These are phyloP conservation scores for Eleginops maclovinus DNA, from an alignment of 2,113 vertebrate species.

Conservation along the genomic window DNA sequence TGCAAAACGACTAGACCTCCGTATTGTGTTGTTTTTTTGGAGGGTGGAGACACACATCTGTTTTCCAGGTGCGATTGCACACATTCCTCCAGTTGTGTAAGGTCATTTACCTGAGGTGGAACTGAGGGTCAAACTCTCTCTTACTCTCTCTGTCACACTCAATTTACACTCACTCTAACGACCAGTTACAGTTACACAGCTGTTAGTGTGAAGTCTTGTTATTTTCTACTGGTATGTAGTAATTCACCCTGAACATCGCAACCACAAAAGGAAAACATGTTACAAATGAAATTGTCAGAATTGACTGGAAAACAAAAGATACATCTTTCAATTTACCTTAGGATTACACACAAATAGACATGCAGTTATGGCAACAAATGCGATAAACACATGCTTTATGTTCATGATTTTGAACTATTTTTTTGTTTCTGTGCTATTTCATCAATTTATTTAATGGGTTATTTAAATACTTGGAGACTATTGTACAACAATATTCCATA, in stretches of 20 bases:
- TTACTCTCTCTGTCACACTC: slow-evolving; percentile 13
- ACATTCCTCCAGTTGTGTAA: slow-evolving; percentile 30
- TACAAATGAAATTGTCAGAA: neutral
- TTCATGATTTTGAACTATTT: neutral
- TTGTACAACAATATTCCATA: neutral
- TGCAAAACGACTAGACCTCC: neutral
- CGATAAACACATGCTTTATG: neutral
- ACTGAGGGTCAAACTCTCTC: slow-evolving; percentile 24
- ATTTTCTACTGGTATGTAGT: slow-evolving; percentile 2
- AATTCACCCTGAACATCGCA: neutral
- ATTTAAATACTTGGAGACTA: neutral
- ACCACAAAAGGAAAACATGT: neutral
- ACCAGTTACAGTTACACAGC: slow-evolving; percentile 6
- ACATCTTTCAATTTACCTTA: neutral
- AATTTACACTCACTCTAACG: slow-evolving; percentile 18
- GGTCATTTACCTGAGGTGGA: slow-evolving; percentile 46
- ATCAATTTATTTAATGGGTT: neutral
- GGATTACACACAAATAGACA: neutral
- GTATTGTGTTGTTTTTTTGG: neutral
- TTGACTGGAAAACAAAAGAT: neutral
- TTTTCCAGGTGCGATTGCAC: slow-evolving; percentile 56
- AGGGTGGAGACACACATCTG: slow-evolving; percentile 56
- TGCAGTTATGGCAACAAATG: neutral
- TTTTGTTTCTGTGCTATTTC: neutral
- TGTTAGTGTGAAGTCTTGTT: slow-evolving; percentile 32